Evolutionary conservation across 2,888 invertebrate genomes (phyloP).

Genomic region (Agrochola lychnidis): DNA sequence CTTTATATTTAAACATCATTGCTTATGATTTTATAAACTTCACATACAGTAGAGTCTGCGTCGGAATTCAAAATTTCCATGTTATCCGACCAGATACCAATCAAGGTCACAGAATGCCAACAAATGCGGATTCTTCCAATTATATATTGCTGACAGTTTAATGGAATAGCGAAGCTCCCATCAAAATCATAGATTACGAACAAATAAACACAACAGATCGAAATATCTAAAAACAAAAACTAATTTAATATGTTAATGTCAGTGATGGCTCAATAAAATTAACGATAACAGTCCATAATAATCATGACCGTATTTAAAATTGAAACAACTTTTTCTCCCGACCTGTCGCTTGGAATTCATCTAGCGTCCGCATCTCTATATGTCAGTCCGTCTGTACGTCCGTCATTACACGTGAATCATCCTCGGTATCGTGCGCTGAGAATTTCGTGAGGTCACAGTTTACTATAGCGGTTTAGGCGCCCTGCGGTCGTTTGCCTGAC

Average conservation of each 20-base stretch:
- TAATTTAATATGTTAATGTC: conserved; percentile 79
- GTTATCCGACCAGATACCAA: conserved; percentile 61
- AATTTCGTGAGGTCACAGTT: conserved; percentile 91
- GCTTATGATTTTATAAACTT: conserved; percentile 69
- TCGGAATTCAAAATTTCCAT: conserved; percentile 54
- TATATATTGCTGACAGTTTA: conserved; percentile 75
- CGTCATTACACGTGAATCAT: conserved; percentile 88
- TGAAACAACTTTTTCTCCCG: conserved; percentile 72
- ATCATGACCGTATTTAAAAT: conserved; percentile 72
- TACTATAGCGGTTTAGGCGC: conserved; percentile 90
- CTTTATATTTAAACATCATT: conserved; percentile 82
- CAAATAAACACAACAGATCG: conserved; percentile 66
- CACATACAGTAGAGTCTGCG: conserved; percentile 32
- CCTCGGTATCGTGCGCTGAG: conserved; percentile 85
- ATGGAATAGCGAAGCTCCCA: conserved; percentile 71
- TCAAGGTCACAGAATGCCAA: conserved; percentile 63
- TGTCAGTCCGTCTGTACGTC: conserved; percentile 81
- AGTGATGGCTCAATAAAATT: conserved; percentile 81
- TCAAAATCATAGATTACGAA: conserved; percentile 70
- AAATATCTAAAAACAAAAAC: conserved; percentile 73
- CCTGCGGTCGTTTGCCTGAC: conserved; percentile 86
- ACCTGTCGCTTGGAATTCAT: conserved; percentile 83
- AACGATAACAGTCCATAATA: conserved; percentile 73
- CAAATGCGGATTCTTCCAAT: conserved; percentile 64
- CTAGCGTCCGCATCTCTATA: conserved; percentile 83